Conservation (phyloP, 2,888 invertebrate species). For the Troides helena region DNA sequence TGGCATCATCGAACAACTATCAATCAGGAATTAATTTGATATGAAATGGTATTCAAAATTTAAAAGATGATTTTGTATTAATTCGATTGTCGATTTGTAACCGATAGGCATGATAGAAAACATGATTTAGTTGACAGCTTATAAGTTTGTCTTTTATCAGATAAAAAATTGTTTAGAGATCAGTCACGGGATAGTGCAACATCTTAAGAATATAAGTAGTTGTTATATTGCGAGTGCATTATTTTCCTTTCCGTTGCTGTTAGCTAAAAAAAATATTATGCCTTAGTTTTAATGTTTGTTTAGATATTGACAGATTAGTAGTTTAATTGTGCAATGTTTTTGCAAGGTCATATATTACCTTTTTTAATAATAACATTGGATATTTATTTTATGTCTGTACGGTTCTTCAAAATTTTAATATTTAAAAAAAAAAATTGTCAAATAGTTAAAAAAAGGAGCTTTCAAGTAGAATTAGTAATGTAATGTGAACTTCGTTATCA, state of each 20-base stretch:
- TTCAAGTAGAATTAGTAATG: neutral
- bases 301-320: neutral
- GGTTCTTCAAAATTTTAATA: too few species aligned
- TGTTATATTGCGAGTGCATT: constrained; percentile 8
- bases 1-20: neutral
- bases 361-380: too few species aligned
- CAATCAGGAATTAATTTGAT: neutral
- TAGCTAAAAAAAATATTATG: neutral
- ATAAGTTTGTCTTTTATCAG: constrained; percentile 19
- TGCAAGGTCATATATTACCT: too few species aligned
- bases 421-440: too few species aligned
- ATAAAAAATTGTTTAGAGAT: constrained; percentile 19
- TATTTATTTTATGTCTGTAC: too few species aligned
- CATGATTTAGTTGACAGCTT: neutral
- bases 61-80: neutral
- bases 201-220: constrained; percentile 9
- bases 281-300: neutral
- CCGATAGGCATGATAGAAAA: neutral
- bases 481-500: constrained; percentile 20
- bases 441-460: too few species aligned
- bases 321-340: too few species aligned
- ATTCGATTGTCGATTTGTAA: neutral
- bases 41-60: too few species aligned
- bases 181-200: constrained; percentile 19
- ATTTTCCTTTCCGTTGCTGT: constrained; percentile 4